These are phyloP conservation scores for Hestina assimilis DNA, from an alignment of 1,140 invertebrate genomes.

Conservation along the genomic window DNA sequence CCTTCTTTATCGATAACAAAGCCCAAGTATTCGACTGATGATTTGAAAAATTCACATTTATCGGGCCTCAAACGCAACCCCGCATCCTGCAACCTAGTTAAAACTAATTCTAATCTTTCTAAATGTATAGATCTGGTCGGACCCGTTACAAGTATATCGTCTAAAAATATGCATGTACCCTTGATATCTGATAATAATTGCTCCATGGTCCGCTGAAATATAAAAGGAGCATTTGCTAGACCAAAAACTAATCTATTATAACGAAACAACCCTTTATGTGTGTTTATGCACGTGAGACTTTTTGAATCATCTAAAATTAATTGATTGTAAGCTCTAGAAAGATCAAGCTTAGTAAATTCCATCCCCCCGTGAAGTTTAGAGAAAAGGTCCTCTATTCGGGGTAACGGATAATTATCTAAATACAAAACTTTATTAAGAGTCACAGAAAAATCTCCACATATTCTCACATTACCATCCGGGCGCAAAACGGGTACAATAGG, in stretches of 20 bases:
- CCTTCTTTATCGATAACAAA: constrained; percentile 27
- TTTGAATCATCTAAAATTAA: constrained; percentile 17
- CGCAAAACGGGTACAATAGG: too few species aligned
- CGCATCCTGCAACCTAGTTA: constrained; percentile 22
- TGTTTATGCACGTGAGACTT: constrained; percentile 30
- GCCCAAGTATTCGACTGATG: constrained; percentile 53
- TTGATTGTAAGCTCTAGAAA: constrained; percentile 12
- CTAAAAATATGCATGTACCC: constrained; percentile 24
- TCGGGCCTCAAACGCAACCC: constrained; percentile 31
- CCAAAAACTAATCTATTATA: constrained; percentile 37
- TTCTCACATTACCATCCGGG: too few species aligned
- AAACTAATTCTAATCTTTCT: constrained; percentile 28
- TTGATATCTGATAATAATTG: constrained; percentile 35
- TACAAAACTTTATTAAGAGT: too few species aligned
- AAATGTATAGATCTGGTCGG: constrained; percentile 17
- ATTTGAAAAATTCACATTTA: constrained; percentile 54
- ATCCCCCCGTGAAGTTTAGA: not conserved
- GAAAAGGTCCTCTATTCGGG: constrained; percentile 2
- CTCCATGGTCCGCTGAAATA: constrained; percentile 46
- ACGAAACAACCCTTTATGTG: constrained; percentile 42
- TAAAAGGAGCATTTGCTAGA: constrained; percentile 37
- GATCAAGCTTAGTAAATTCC: not conserved
- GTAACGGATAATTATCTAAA: constrained; percentile 12
- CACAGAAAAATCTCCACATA: too few species aligned
- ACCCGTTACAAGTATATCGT: constrained; percentile 37